Conservation (phyloP, 2,797 vertebrate genomes). For the Florisuga fusca region DNA sequence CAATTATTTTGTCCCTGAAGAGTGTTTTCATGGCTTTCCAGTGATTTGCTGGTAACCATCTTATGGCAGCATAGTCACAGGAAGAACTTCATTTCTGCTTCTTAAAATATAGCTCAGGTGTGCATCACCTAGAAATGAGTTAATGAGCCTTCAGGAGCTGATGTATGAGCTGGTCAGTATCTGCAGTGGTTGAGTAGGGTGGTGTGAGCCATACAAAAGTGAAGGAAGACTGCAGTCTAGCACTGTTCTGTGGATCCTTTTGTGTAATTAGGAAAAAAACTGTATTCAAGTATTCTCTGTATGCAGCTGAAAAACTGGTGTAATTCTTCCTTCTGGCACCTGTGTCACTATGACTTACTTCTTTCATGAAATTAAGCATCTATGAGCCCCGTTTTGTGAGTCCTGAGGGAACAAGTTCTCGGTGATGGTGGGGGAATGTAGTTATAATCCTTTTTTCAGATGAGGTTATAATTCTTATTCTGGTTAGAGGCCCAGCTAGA, state of each 20-base stretch:
- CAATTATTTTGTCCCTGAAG: conserved; percentile 42
- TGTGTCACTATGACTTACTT: conserved; percentile 2
- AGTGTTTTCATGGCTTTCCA: conserved; percentile 1
- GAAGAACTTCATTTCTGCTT: not conserved
- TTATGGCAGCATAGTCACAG: not conserved
- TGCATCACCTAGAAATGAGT: not conserved
- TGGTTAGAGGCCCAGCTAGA: not conserved
- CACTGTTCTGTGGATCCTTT: not conserved
- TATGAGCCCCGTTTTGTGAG: not conserved
- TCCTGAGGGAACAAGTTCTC: not conserved
- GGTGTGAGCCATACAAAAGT: not conserved
- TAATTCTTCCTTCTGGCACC: conserved; percentile 28
- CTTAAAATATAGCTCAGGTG: not conserved
- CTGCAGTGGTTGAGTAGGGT: not conserved
- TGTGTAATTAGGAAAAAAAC: not conserved
- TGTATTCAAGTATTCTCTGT: not conserved
- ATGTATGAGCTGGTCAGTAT: not conserved
- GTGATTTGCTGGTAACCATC: conserved; percentile 16
- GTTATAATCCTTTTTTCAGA: not conserved
- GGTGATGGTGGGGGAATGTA: not conserved
- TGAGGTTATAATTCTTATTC: not conserved
- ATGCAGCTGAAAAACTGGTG: not conserved
- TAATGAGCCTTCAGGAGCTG: not conserved
- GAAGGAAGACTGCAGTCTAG: not conserved
- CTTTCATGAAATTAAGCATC: conserved; percentile 9